Evolutionary conservation across 2,797 vertebrate genomes (phyloP).

Genomic region (Orientallactaga sibirica): DNA sequence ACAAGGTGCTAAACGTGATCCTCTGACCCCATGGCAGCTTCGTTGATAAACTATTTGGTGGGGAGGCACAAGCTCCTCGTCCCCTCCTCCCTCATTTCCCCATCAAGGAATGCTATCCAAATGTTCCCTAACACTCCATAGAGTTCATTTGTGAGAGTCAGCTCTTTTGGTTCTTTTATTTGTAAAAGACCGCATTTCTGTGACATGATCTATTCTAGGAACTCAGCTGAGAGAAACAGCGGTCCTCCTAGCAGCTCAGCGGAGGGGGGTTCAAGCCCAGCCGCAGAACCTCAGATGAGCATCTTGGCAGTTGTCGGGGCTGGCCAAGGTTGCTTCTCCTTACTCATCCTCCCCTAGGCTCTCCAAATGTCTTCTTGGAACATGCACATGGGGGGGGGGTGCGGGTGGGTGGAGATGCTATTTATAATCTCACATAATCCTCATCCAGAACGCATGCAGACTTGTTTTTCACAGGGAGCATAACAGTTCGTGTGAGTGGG

Average conservation of each 20-base stretch:
- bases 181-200: not conserved
- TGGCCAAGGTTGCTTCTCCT: constrained; percentile 82
- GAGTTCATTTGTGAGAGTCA: constrained; percentile 18
- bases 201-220: not conserved
- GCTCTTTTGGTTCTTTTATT: not conserved
- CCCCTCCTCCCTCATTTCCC: not conserved
- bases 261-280: constrained; percentile 48
- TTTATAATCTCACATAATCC: constrained; percentile 84
- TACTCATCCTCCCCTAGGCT: constrained; percentile 80
- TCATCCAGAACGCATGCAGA: constrained; percentile 75
- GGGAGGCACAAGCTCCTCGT: not conserved
- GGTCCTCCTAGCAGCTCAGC: not conserved
- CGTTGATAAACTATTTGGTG: not conserved
- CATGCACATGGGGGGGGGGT: constrained; percentile 48
- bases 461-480: constrained; percentile 72
- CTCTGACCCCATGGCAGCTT: not conserved
- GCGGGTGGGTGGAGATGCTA: constrained; percentile 66
- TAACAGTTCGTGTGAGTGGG: not conserved
- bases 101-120: constrained; percentile 17
- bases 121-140: constrained; percentile 40
- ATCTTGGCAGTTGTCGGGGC: constrained; percentile 70
- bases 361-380: constrained; percentile 86
- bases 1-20: not conserved
- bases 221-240: not conserved
- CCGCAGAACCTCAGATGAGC: constrained; percentile 43